Conservation (phyloP, 2,888 invertebrate species). For the Trachelus stipa region DNA sequence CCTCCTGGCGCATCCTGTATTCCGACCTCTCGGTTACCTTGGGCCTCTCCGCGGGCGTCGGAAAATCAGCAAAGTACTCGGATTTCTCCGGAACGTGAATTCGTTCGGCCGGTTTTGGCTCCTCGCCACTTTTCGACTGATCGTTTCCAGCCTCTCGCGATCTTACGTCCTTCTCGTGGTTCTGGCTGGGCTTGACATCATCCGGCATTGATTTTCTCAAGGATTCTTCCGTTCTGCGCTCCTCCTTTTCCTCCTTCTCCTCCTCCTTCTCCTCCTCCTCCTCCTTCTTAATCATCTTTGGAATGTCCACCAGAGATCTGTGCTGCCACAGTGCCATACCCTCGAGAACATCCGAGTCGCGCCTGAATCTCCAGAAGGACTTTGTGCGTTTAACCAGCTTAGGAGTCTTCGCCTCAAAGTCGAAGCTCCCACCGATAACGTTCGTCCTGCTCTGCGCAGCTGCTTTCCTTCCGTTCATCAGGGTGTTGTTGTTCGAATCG, state of each 20-base stretch:
- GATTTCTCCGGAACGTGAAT: slow-evolving; percentile 57
- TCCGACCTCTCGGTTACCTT: slow-evolving; percentile 54
- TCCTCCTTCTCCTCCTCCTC: slow-evolving; percentile 66
- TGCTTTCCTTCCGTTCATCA: slow-evolving; percentile 63
- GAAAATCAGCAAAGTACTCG: slow-evolving; percentile 57
- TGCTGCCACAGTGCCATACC: slow-evolving; percentile 91
- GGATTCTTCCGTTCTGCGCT: slow-evolving; percentile 37
- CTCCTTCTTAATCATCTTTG: slow-evolving; percentile 70
- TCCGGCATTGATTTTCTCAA: slow-evolving; percentile 67
- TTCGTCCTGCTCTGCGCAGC: slow-evolving; percentile 64
- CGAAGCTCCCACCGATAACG: slow-evolving; percentile 63
- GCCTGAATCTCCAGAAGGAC: slow-evolving; percentile 87
- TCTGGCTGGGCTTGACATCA: slow-evolving; percentile 25
- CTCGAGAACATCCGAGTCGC: slow-evolving; percentile 80
- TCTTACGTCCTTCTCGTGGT: slow-evolving; percentile 33
- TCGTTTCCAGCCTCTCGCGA: slow-evolving; percentile 13
- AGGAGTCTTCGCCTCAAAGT: slow-evolving; percentile 69
- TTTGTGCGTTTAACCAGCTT: slow-evolving; percentile 81
- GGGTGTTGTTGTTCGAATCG: slow-evolving; percentile 59
- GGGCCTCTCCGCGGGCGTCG: slow-evolving; percentile 62
- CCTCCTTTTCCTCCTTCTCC: slow-evolving; percentile 45
- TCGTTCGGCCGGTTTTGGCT: slow-evolving; percentile 62
- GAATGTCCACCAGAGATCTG: slow-evolving; percentile 83
- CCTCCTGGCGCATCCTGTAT: slow-evolving; percentile 48
- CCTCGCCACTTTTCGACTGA: slow-evolving; percentile 36